Evolutionary conservation across 2,888 invertebrate species (phyloP), one percentile per base, ranked within the genome.

Genomic region (Isotomurus palustris): DNA sequence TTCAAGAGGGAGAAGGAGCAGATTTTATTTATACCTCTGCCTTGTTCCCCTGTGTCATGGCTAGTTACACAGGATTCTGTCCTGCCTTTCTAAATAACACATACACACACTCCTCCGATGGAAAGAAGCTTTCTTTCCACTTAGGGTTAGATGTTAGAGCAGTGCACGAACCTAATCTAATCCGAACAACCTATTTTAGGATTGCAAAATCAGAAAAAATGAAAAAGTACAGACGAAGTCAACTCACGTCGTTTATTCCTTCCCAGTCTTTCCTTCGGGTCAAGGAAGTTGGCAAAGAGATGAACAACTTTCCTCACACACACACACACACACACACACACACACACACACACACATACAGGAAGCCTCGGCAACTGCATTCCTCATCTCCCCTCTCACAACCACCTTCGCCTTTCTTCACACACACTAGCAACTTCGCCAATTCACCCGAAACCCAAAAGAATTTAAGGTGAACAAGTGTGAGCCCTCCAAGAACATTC

Each of bases 161-260:
- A 53, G 45, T 54, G 54, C 48, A 54, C 22, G 54, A 48, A 48
- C 47, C 51, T 53, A 54, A 54, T 57, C 50, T 60, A 66, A 66
- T 66, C 60, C 65, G 60, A 41, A 56, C 60, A 60, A 58, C 60
- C 62, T 56, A 62, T 56, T 62, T 62, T 60, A 52, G 56, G 62
- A 66, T 62, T 66, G 60, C 58, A 53, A 60, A 66, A 66, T 62
- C 59, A 56, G 52, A 57, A 53, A n/a, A 56, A 56, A 54, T 40
- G 47, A 45, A 41, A 58, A 58, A 58, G 53, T 56, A 32, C 25
- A 47, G 40, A n/a, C n/a, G 57, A 59, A 62, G 59, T 62, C 62
- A 56, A 54, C 62, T 59, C 63, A 60, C 59, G 63, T 63, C 52
- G 52, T 53, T 41, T 36, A 35, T 49, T 55, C 49, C 38, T 14